These are phyloP conservation scores for Mobula hypostoma DNA, from an alignment of 2,113 vertebrate genomes.

Conservation along the genomic window DNA sequence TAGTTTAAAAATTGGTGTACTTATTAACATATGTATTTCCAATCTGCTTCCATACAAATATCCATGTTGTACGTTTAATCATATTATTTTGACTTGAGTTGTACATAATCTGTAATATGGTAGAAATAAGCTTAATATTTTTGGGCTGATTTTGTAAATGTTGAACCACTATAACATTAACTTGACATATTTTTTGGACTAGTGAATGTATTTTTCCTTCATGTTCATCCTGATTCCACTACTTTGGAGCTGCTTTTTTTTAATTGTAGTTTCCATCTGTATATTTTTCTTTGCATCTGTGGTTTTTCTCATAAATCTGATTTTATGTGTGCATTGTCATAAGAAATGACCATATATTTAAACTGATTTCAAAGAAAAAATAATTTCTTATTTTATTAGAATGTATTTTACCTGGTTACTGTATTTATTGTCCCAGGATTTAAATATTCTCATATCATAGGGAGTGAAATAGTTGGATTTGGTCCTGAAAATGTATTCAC, in stretches of 20 bases:
- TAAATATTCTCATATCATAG: constrained; percentile 52
- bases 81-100: neutral
- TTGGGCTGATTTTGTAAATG: neutral
- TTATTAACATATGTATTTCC: neutral
- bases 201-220: too few relatives aligned
- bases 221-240: too few relatives aligned
- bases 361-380: neutral
- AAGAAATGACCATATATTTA: neutral
- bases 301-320: too few relatives aligned
- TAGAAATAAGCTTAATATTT: neutral
- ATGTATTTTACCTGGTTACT: neutral
- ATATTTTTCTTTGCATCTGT: too few relatives aligned
- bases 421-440: neutral
- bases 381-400: neutral
- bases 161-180: neutral
- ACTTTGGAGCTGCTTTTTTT: too few relatives aligned
- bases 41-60: neutral
- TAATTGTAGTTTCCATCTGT: too few relatives aligned
- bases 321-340: neutral
- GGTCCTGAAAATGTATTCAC: constrained; percentile 87
- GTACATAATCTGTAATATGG: neutral
- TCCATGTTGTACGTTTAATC: neutral
- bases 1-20: neutral
- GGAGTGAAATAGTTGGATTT: constrained; percentile 86
- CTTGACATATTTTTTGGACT: too few relatives aligned